Conservation (phyloP, 1,140 invertebrate genomes). For the Ephestia elutella region DNA sequence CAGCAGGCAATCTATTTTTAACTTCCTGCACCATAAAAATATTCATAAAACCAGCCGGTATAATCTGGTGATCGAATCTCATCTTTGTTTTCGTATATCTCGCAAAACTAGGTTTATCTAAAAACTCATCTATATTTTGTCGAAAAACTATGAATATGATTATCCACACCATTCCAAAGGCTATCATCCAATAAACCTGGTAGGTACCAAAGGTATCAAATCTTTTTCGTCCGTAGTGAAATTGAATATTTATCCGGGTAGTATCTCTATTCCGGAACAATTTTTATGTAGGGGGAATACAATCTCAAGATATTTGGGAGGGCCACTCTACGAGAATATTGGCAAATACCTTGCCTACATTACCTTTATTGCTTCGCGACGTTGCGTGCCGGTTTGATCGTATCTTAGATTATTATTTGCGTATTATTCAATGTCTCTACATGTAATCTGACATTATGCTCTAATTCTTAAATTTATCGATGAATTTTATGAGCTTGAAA, state of each 20-base stretch:
- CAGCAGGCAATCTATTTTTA: neutral
- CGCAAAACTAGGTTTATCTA: conserved; percentile 26
- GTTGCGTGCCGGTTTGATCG: conserved; percentile 55
- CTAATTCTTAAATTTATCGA: conserved; percentile 21
- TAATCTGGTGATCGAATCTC: conserved; percentile 1
- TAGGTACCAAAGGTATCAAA: conserved; percentile 71
- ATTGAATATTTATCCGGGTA: conserved; percentile 74
- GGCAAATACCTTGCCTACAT: conserved; percentile 72
- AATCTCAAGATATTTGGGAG: conserved; percentile 70
- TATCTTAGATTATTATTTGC: conserved; percentile 64
- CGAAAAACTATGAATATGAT: conserved; percentile 71
- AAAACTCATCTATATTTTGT: conserved; percentile 41
- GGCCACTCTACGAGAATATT: conserved; percentile 69
- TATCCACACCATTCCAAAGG: conserved; percentile 69
- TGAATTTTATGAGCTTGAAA: neutral
- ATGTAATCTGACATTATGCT: conserved; percentile 28
- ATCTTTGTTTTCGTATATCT: conserved; percentile 4
- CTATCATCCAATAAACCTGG: conserved; percentile 71
- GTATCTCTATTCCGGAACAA: conserved; percentile 73
- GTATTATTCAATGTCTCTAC: conserved; percentile 57
- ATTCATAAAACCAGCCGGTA: neutral
- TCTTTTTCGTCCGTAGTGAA: conserved; percentile 71
- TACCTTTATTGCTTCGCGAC: conserved; percentile 71
- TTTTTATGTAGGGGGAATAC: conserved; percentile 72
- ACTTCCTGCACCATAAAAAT: conserved; percentile 3